phyloP scores from a whole-genome alignment of 2,113 vertebrate species.

The Hydrochoerus hydrochaeris region DNA sequence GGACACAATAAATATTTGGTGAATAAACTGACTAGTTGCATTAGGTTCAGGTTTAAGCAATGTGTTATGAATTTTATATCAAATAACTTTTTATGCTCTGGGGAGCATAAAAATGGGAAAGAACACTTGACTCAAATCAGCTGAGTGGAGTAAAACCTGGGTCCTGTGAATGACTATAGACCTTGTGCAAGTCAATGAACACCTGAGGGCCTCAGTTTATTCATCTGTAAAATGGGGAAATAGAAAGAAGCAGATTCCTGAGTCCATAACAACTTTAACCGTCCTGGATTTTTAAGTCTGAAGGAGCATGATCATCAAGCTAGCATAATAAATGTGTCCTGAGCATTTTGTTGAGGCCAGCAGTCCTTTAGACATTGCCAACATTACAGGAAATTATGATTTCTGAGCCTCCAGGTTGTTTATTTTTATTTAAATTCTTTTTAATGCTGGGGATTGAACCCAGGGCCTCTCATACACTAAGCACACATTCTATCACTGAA shows the following conservation, averaged over 20 bases:
- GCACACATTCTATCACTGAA: neutral
- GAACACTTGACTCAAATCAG: neutral
- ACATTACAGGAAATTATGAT: neutral
- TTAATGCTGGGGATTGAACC: neutral
- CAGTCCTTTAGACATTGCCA: neutral
- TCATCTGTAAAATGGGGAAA: neutral
- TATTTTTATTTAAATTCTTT: neutral
- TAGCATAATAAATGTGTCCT: neutral
- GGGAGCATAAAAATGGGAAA: neutral
- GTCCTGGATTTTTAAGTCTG: neutral
- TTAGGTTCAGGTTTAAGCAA: neutral
- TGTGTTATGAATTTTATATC: neutral
- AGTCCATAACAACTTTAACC: neutral
- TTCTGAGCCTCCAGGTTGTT: neutral
- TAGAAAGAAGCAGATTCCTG: neutral
- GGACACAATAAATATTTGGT: neutral
- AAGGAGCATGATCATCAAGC: neutral
- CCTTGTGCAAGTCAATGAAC: neutral
- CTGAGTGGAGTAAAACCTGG: neutral
- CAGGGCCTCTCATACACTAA: neutral
- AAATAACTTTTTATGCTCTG: neutral
- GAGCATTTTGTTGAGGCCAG: neutral
- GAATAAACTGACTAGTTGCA: neutral
- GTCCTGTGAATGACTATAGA: neutral
- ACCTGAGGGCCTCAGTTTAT: neutral